Evolutionary conservation across 2,888 invertebrate genomes (phyloP).

Genomic region (Lacanobia wlatinum): DNA sequence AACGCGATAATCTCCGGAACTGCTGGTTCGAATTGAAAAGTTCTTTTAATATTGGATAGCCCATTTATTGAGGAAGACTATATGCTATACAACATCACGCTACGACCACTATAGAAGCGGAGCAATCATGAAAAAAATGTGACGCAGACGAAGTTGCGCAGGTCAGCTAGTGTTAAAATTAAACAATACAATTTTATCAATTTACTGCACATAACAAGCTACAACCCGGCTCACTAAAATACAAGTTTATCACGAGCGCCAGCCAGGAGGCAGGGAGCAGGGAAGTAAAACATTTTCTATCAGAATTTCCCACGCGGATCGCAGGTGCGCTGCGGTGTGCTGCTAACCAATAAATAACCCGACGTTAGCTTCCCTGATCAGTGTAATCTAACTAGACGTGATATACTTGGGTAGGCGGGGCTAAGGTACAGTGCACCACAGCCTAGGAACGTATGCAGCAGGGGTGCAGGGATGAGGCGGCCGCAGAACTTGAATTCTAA

Average conservation of each 20-base stretch:
- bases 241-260: constrained; percentile 40
- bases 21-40: no score
- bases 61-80: no score
- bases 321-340: constrained; percentile 71
- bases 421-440: constrained; percentile 58
- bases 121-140: no score
- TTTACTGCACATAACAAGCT: constrained; percentile 16
- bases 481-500: background rate
- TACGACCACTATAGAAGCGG: no score
- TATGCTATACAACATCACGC: no score
- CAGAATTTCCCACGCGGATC: constrained; percentile 64
- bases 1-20: no score
- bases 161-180: no score
- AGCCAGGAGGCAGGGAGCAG: constrained; percentile 46
- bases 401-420: constrained; percentile 61
- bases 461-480: background rate
- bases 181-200: constrained; percentile 29
- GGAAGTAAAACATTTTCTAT: constrained; percentile 64
- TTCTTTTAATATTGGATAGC: no score
- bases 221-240: constrained; percentile 37
- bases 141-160: no score
- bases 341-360: constrained; percentile 76
- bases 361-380: constrained; percentile 73
- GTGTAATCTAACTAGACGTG: constrained; percentile 74
- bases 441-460: constrained; percentile 8